phyloP scores from a whole-genome alignment of 2,113 vertebrate species.

The Sylvietta virens region DNA sequence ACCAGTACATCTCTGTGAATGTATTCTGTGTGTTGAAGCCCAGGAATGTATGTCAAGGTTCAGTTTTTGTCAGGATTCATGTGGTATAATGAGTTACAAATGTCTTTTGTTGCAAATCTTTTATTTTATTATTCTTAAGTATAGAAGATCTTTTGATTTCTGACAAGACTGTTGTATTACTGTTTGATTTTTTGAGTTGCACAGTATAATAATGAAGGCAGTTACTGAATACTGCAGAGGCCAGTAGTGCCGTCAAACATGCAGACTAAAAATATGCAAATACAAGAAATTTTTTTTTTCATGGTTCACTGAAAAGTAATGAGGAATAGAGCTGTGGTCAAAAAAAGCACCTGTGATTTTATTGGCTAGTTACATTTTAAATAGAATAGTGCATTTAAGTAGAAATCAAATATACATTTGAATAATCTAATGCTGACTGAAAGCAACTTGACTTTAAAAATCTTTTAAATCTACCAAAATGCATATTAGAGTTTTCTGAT shows the following conservation, averaged over 20 bases:
- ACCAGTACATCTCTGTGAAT: background rate
- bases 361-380: background rate
- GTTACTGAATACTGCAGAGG: background rate
- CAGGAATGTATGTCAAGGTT: background rate
- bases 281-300: background rate
- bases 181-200: background rate
- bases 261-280: background rate
- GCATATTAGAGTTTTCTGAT: background rate
- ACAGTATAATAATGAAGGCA: background rate
- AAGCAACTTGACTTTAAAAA: background rate
- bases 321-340: background rate
- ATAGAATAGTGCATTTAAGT: background rate
- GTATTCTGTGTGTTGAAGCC: background rate
- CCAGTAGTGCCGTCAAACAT: background rate
- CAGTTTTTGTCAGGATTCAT: background rate
- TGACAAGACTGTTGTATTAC: background rate
- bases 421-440: background rate
- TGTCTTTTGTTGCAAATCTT: background rate
- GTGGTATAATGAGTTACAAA: background rate
- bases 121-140: background rate
- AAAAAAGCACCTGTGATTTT: background rate
- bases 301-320: background rate
- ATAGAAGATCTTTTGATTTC: background rate
- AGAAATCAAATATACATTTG: background rate
- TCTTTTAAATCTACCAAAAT: background rate